Base-by-base conservation (phyloP, 2,888 invertebrate genomes). In the Clostera curtula region DNA sequence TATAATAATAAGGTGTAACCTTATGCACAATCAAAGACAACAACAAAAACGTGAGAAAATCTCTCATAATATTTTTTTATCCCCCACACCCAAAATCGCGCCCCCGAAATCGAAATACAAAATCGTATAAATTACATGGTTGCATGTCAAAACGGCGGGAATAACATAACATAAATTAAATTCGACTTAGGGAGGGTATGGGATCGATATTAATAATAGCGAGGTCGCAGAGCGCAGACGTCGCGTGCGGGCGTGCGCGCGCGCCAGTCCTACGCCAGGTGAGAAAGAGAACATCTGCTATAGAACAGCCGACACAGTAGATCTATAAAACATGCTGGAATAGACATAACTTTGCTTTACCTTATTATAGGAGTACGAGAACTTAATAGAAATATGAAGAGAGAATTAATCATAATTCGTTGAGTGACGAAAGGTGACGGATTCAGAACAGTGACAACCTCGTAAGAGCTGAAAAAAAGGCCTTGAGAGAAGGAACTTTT, bases 201-300 rank as follows among this genome's bases (percentile, higher is more conserved):
- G 41, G 51, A 50, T 50, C 42, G 45, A 54, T 49, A 25, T 33
- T 43, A 43, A 43, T 43, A 43, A 40, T 43, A 43, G 24, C 21
- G 16, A 22, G 16, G 11, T 8, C 5, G 14, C 3, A 6, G 39
- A 34, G 47, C 49, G 45, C 38, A 30, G 46, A 45, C 51, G 60
- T 54, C 60, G 61, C 61, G 65, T 59, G 64, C 64, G 64, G 54
- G 46, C 50, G 43, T 34, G 34, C 49, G 39, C 40, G 49, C 41
- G 56, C 56, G 53, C 56, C 40, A 43, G 64, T 58, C 58, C 51
- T 49, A 44, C 59, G 61, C 79, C 79, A 77, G 79, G 79, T 79
- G 79, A 70, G 68, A 55, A 47, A 42, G 42, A 47, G 48, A 62
- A 60, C 79, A 80, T 76, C 79, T 80, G 77, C 69, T 59, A 59